A percentile compares a stretch with the other conserved stretches of the same genome.
phyloP scores from a whole-genome alignment of 1,140 invertebrate genomes.

The Lepidurus apus region DNA sequence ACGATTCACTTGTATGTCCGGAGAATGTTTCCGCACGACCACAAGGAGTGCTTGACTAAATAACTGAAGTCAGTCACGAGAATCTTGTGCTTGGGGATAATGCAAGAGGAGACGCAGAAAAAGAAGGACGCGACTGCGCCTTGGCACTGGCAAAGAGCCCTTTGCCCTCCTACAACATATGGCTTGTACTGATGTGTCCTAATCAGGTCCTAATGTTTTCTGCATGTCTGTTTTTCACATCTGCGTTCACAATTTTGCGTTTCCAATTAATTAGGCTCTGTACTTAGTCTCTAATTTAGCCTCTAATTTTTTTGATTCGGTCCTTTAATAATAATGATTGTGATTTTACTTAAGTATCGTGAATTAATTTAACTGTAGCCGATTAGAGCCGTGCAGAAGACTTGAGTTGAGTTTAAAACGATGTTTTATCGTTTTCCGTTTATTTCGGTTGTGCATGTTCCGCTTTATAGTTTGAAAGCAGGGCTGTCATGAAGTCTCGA shows the following conservation, averaged over 20 bases:
- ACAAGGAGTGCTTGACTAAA: constrained; percentile 19
- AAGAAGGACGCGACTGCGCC: background rate
- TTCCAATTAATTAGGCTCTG: background rate
- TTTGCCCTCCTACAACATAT: background rate
- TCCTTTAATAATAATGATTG: no score
- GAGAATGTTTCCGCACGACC: background rate
- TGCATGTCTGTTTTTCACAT: background rate
- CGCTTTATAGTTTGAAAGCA: no score
- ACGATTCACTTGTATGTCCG: background rate
- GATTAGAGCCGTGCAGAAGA: no score
- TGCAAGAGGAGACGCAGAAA: background rate
- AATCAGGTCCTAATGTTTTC: background rate
- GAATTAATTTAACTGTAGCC: no score
- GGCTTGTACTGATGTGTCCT: background rate
- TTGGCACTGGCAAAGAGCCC: background rate
- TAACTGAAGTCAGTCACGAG: constrained; percentile 1
- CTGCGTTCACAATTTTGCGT: background rate
- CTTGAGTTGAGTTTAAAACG: no score
- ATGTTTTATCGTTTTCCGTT: no score
- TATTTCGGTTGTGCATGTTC: no score
- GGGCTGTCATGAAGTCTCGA: no score
- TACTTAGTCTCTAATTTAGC: background rate
- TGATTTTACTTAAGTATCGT: no score
- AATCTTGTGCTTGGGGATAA: background rate
- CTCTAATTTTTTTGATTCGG: no score